Base-by-base conservation (phyloP, 1,140 invertebrate genomes). In the Euura lappo region DNA sequence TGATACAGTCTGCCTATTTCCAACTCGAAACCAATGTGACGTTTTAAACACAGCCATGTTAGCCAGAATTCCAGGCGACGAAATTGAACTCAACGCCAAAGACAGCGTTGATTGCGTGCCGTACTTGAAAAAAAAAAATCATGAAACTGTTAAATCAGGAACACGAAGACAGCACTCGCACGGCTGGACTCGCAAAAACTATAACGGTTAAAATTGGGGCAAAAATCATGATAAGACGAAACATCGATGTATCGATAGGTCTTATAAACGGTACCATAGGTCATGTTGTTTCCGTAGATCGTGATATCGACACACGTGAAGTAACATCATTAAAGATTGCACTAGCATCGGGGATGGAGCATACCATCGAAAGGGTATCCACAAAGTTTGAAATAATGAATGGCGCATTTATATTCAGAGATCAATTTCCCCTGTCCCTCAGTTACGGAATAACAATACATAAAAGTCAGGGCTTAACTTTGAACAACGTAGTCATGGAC, bases 401-500 rank as follows among this genome's bases (percentile, higher is more conserved):
- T 28, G 74, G 71, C 13, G 74, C 72, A 8, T 71, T 46, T 5
- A 72, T 69, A 42, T 75, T 74, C 69, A 72, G 84, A 64, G 43
- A 79, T 72, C 83, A 83, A 81, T 71, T 86, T 45, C 83, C 79
- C 71, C 11, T 87, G 47, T 86, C 86, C 11, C 78, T 85, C 72
- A 76, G 78, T 67, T 84, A 78, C 83, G 85, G 78, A 4, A 78
- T 78, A 7, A 85, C 81, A 6, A 80, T 85, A 3, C 83, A 86
- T 44, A 83, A 86, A 73, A 69, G 86, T 71, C 84, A 86, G 67
- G 83, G 82, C 45, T 80, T 77, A 10, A 85, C 85, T 1, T 77
- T 83, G 0, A 77, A 85, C 7, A 77, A 64, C 79, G 83, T 81
- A 44, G 81, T 86, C 0, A 80, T 85, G 4, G 77, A 86, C 67